Conservation (phyloP, 1,140 invertebrate species). For the Drosophila arawakana region DNA sequence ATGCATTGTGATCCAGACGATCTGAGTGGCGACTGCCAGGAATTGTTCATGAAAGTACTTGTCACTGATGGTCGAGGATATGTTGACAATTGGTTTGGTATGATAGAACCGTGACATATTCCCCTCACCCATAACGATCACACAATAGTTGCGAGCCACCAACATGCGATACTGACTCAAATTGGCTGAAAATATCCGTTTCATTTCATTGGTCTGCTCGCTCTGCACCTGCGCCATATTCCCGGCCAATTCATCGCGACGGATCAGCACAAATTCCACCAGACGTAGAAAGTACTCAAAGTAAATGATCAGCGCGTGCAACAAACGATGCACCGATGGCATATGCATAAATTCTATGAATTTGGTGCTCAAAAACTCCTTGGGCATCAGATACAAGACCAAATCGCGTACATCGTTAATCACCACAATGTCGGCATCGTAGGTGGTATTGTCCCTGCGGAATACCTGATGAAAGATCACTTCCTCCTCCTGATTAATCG, state of each 20-base stretch:
- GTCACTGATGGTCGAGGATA: slow-evolving; percentile 63
- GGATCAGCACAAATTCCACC: slow-evolving; percentile 74
- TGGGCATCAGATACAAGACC: slow-evolving; percentile 68
- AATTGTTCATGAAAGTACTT: slow-evolving; percentile 67
- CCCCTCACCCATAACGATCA: slow-evolving; percentile 60
- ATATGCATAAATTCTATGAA: slow-evolving; percentile 69
- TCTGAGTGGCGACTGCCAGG: slow-evolving; percentile 59
- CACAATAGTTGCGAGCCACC: slow-evolving; percentile 70
- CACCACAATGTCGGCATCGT: slow-evolving; percentile 63
- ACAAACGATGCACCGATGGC: slow-evolving; percentile 54
- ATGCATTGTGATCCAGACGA: slow-evolving; percentile 74
- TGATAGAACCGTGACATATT: slow-evolving; percentile 68
- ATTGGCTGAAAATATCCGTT: slow-evolving; percentile 65
- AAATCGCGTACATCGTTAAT: slow-evolving; percentile 72
- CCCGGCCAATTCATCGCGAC: slow-evolving; percentile 66
- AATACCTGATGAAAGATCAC: slow-evolving; percentile 68
- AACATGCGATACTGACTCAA: slow-evolving; percentile 68
- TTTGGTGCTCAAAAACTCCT: slow-evolving; percentile 47
- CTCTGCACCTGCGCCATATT: slow-evolving; percentile 66
- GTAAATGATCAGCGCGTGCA: slow-evolving; percentile 72
- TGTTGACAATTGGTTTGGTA: slow-evolving; percentile 65
- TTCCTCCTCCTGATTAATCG: slow-evolving; percentile 71
- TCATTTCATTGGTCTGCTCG: slow-evolving; percentile 65
- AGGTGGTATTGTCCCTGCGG: slow-evolving; percentile 36
- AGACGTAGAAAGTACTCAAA: slow-evolving; percentile 77